phyloP scores from a whole-genome alignment of 2,888 invertebrate genomes.

The Eristalinus sepulchralis region DNA sequence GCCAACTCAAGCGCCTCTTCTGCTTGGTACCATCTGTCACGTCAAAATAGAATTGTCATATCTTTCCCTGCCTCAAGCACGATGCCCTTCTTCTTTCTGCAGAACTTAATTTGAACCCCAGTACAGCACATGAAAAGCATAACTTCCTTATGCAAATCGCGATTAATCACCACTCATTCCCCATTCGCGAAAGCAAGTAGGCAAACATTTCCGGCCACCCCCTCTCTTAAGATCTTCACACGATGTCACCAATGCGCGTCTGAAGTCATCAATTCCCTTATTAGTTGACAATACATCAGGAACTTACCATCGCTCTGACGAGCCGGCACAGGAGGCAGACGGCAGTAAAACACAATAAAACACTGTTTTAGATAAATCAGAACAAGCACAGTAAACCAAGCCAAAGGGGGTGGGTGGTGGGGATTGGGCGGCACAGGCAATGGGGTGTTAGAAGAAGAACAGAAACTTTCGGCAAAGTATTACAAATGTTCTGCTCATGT shows the following conservation, averaged over 20 bases:
- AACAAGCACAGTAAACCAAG: slow-evolving; percentile 16
- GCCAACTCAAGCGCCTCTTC: too few species aligned
- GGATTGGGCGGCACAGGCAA: background rate
- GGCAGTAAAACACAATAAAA: slow-evolving; percentile 16
- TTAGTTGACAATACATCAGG: background rate
- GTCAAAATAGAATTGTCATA: too few species aligned
- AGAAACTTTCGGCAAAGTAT: slow-evolving; percentile 43
- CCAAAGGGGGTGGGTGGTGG: background rate
- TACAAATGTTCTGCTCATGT: slow-evolving; percentile 58
- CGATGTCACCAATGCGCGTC: slow-evolving; percentile 31
- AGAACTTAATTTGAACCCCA: background rate
- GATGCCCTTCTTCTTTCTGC: background rate
- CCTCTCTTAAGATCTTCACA: too few species aligned
- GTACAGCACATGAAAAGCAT: background rate
- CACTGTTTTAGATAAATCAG: slow-evolving; percentile 48
- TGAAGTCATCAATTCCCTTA: slow-evolving; percentile 40
- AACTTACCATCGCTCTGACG: background rate
- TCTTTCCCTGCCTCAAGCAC: too few species aligned
- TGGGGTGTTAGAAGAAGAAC: background rate
- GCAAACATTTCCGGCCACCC: too few species aligned
- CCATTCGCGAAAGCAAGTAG: background rate
- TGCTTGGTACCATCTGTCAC: too few species aligned
- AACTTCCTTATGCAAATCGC: background rate
- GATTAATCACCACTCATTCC: background rate
- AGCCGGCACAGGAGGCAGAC: background rate